These are phyloP conservation scores for Diplazon laetatorius DNA, from an alignment of 2,888 invertebrate species.

Conservation along the genomic window DNA sequence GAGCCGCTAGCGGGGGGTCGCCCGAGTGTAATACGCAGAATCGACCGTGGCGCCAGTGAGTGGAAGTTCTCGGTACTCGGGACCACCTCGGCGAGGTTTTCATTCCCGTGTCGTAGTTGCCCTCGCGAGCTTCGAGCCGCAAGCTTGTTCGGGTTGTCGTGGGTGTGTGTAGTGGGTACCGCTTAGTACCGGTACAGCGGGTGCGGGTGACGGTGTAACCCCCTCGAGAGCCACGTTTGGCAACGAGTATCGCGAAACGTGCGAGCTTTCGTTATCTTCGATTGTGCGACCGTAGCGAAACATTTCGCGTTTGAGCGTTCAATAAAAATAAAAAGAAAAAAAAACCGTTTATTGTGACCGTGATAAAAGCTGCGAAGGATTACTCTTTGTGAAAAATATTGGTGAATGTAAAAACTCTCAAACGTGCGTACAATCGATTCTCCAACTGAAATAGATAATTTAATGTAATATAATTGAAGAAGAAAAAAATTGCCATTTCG, in stretches of 20 bases:
- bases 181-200: constrained; percentile 58
- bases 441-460: not conserved
- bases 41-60: constrained; percentile 76
- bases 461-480: not conserved
- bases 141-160: constrained; percentile 60
- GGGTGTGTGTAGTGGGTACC: constrained; percentile 62
- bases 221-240: constrained; percentile 23
- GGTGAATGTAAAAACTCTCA: not conserved
- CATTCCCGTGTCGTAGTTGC: constrained; percentile 79
- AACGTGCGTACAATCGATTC: not conserved
- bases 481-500: not conserved
- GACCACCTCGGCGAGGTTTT: constrained; percentile 73
- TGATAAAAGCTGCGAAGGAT: constrained; percentile 2
- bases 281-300: not conserved
- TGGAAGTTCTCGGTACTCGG: constrained; percentile 76
- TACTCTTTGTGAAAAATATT: constrained; percentile 20
- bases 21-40: constrained; percentile 75
- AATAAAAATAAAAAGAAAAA: constrained; percentile 22
- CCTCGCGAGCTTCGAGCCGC: constrained; percentile 78
- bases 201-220: constrained; percentile 42
- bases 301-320: not conserved
- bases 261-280: constrained; percentile 1
- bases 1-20: not conserved
- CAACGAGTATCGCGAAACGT: constrained; percentile 39
- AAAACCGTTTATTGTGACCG: not conserved